Conservation (phyloP, 2,888 invertebrate genomes). For the Drosophila emarginata region DNA sequence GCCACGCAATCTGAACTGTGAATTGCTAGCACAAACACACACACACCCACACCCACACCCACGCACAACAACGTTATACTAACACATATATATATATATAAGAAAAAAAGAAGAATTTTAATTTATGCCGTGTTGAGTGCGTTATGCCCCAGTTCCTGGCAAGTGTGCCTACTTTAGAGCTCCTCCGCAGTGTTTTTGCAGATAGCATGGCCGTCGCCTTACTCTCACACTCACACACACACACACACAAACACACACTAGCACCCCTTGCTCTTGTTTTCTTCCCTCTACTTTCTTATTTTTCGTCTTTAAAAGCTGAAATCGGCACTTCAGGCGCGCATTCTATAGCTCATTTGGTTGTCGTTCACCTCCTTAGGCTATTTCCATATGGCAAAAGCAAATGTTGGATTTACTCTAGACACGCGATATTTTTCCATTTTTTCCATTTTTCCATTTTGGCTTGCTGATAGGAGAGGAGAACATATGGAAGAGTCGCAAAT, state of each 20-base stretch:
- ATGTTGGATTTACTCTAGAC: conserved; percentile 72
- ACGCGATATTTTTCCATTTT: conserved; percentile 65
- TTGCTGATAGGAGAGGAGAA: conserved; percentile 10
- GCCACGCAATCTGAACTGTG: conserved; percentile 61
- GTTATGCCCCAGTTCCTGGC: conserved; percentile 68
- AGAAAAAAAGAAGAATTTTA: conserved; percentile 63
- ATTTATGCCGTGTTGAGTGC: conserved; percentile 73
- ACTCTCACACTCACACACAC: no score
- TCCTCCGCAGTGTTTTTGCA: conserved; percentile 32
- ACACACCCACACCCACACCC: background rate
- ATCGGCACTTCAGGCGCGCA: conserved; percentile 75
- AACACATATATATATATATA: conserved; percentile 21
- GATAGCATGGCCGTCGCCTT: conserved; percentile 25
- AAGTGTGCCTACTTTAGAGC: conserved; percentile 57
- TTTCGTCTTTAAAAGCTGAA: conserved; percentile 60
- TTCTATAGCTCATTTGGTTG: conserved; percentile 68
- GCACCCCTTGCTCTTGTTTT: background rate
- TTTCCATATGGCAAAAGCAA: conserved; percentile 43
- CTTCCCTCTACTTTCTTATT: background rate
- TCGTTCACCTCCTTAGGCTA: conserved; percentile 32
- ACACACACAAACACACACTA: no score
- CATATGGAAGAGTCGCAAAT: conserved; percentile 27
- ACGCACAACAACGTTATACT: background rate
- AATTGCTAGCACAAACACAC: conserved; percentile 46
- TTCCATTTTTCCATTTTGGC: conserved; percentile 6